phyloP scores from a whole-genome alignment of 2,113 vertebrate genomes.

The Dromiciops gliroides region DNA sequence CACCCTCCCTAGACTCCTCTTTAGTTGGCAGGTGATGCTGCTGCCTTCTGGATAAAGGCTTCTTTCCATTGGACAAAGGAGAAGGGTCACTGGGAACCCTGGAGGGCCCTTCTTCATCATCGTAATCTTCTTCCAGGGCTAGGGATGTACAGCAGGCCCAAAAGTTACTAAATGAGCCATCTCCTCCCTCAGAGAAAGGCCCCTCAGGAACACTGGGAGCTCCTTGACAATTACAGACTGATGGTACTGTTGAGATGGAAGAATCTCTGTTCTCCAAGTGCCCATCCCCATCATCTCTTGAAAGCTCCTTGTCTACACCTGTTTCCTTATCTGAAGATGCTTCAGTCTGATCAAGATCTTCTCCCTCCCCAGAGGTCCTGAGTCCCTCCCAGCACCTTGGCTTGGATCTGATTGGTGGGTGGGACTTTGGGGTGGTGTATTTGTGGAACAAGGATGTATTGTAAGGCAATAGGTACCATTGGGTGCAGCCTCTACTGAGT shows the following conservation, averaged over 20 bases:
- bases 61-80: constrained; percentile 63
- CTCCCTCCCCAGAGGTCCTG: constrained; percentile 50
- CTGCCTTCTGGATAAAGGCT: constrained; percentile 67
- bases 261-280: constrained; percentile 45
- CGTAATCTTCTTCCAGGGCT: constrained; percentile 66
- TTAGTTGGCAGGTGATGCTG: constrained; percentile 70
- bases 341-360: constrained; percentile 47
- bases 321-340: constrained; percentile 69
- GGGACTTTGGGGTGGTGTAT: constrained; percentile 62
- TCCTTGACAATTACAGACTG: constrained; percentile 69
- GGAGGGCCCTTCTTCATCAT: constrained; percentile 65
- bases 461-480: constrained; percentile 65
- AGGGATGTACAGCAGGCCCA: constrained; percentile 73
- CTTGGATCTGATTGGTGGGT: constrained; percentile 71
- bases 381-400: constrained; percentile 65
- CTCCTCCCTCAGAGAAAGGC: constrained; percentile 51
- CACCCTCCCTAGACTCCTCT: constrained; percentile 71
- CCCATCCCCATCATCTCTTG: constrained; percentile 51
- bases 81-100: constrained; percentile 64
- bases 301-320: constrained; percentile 58
- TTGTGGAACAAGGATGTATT: constrained; percentile 58
- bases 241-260: constrained; percentile 59
- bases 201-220: constrained; percentile 45
- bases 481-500: constrained; percentile 58
- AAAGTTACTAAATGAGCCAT: constrained; percentile 64